phyloP scores from a whole-genome alignment of 64 coral and sea anemone species.

The Porites lutea region DNA sequence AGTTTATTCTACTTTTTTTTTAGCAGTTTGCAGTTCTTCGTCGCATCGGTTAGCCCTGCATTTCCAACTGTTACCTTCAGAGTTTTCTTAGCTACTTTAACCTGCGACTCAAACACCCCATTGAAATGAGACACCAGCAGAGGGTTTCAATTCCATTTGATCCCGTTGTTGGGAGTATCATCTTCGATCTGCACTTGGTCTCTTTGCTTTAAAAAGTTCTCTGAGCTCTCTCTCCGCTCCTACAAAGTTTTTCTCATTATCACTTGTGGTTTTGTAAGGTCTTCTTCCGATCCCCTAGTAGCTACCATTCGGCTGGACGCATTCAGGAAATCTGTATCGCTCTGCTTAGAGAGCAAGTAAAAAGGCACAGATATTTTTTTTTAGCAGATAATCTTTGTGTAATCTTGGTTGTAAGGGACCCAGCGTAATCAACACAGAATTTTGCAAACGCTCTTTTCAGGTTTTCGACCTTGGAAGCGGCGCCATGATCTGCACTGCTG shows the following conservation, averaged over 20 bases:
- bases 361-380: slow-evolving; percentile 36
- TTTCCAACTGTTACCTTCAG: slow-evolving; percentile 48
- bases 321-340: slow-evolving; percentile 51
- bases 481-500: slow-evolving; percentile 22
- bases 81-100: slow-evolving; percentile 35
- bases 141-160: slow-evolving; percentile 58
- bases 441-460: slow-evolving; percentile 4
- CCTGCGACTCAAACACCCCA: slow-evolving; percentile 48
- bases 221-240: slow-evolving; percentile 33
- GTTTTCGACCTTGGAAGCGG: neutral
- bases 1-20: slow-evolving; percentile 15
- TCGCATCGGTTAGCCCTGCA: slow-evolving; percentile 40
- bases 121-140: slow-evolving; percentile 1
- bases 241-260: slow-evolving; percentile 53
- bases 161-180: neutral
- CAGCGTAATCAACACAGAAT: slow-evolving; percentile 32
- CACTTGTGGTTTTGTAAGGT: neutral
- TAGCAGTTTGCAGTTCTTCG: slow-evolving; percentile 51
- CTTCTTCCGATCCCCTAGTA: neutral
- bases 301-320: slow-evolving; percentile 19
- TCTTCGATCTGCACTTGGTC: neutral
- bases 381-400: neutral
- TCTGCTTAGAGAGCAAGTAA: slow-evolving; percentile 38
- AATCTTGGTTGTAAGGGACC: slow-evolving; percentile 10
- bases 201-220: neutral